Conservation (phyloP, 53 echinoderm and acorn worm genomes). For the Luidia sarsii region DNA sequence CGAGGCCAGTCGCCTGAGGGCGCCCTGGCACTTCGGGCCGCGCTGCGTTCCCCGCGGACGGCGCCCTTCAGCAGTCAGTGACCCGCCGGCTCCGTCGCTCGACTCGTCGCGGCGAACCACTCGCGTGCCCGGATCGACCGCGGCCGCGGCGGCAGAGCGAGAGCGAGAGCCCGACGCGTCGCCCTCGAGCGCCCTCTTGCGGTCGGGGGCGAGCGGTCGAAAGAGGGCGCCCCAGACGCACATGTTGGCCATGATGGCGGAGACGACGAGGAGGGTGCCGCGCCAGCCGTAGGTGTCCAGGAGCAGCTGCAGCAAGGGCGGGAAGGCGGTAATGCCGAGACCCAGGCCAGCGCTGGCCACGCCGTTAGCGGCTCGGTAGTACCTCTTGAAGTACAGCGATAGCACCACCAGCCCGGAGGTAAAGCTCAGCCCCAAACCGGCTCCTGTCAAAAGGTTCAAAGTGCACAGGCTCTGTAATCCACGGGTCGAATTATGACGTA, state of each 20-base stretch:
- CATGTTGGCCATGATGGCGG: neutral
- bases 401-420: neutral
- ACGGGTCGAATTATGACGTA: no score
- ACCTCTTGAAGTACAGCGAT: conserved; percentile 7
- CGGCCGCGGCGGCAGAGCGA: neutral
- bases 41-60: neutral
- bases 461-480: no score
- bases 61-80: no score
- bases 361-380: conserved; percentile 1
- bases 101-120: no score
- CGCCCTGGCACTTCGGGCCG: neutral
- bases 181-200: neutral
- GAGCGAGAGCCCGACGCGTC: neutral
- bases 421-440: neutral
- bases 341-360: conserved; percentile 5
- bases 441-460: no score
- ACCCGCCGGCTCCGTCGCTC: no score
- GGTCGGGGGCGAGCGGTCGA: conserved; percentile 4
- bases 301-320: conserved; percentile 7
- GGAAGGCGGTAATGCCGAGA: neutral
- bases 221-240: conserved; percentile 5
- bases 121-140: neutral
- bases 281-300: conserved; percentile 27
- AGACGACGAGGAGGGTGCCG: conserved; percentile 5
- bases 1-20: neutral